A percentile compares a stretch with the other conserved stretches of the same genome.
Conservation (phyloP, 2,888 invertebrate genomes). For the Macrophya alboannulata region DNA sequence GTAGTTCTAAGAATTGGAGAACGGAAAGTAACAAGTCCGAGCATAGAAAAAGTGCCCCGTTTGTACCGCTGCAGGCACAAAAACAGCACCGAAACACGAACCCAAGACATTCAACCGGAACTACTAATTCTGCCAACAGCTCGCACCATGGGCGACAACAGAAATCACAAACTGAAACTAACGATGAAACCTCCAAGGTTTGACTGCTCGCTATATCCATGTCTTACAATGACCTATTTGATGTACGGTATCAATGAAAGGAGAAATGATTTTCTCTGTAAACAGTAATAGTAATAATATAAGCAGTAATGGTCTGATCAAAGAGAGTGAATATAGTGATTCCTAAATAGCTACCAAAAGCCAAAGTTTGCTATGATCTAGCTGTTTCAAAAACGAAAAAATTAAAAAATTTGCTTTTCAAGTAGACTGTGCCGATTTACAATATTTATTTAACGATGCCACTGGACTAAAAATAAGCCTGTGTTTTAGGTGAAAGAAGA, state of each 20-base stretch:
- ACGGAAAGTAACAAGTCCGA: slow-evolving; percentile 71
- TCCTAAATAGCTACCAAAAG: background rate
- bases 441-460: background rate
- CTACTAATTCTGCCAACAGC: background rate
- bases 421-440: background rate
- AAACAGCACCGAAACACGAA: slow-evolving; percentile 76
- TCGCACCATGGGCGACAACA: slow-evolving; percentile 15
- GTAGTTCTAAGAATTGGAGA: slow-evolving; percentile 79
- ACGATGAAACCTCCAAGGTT: slow-evolving; percentile 32
- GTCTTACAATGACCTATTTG: background rate
- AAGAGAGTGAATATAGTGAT: background rate
- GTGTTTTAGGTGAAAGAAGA: slow-evolving; percentile 34
- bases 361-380: no score
- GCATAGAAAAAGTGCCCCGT: slow-evolving; percentile 76
- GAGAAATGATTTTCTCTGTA: background rate
- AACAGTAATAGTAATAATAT: background rate
- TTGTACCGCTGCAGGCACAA: slow-evolving; percentile 83
- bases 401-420: no score
- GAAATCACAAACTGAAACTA: slow-evolving; percentile 10
- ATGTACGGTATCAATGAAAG: background rate
- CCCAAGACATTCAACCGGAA: slow-evolving; percentile 55
- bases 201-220: background rate
- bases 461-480: background rate
- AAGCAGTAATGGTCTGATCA: no score
- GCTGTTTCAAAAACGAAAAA: no score